Evolutionary conservation across 1,140 invertebrate genomes (phyloP).

Genomic region (Ceratitis capitata): DNA sequence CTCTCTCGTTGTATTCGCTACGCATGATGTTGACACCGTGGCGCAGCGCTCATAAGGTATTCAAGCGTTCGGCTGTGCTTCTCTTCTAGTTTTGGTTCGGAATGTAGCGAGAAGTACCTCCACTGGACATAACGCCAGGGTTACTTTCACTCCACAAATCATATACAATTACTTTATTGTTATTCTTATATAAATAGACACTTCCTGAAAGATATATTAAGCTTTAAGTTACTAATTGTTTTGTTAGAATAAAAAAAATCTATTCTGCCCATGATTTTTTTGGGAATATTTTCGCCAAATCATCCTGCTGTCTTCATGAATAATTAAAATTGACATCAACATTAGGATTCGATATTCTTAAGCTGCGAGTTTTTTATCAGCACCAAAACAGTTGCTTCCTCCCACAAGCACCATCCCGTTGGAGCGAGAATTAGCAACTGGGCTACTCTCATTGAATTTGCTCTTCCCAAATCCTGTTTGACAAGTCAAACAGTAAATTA

Average conservation of each 20-base stretch:
- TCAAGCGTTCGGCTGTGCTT: no score
- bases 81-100: no score
- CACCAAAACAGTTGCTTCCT: neutral
- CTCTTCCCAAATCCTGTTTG: neutral
- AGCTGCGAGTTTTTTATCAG: constrained; percentile 1
- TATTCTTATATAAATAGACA: no score
- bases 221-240: no score
- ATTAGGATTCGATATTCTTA: constrained; percentile 29
- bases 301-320: neutral
- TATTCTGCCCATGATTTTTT: neutral
- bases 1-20: no score
- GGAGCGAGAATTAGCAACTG: neutral
- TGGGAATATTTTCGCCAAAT: neutral
- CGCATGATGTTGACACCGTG: no score
- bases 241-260: neutral
- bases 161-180: no score
- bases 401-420: neutral
- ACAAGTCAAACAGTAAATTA: constrained; percentile 3
- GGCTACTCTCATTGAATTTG: neutral
- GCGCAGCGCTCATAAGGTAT: no score
- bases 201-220: no score
- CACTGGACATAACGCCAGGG: no score
- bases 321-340: constrained; percentile 30
- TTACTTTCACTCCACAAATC: no score
- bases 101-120: no score